Conservation (phyloP, 2,888 invertebrate genomes). For the Homarus gammarus region DNA sequence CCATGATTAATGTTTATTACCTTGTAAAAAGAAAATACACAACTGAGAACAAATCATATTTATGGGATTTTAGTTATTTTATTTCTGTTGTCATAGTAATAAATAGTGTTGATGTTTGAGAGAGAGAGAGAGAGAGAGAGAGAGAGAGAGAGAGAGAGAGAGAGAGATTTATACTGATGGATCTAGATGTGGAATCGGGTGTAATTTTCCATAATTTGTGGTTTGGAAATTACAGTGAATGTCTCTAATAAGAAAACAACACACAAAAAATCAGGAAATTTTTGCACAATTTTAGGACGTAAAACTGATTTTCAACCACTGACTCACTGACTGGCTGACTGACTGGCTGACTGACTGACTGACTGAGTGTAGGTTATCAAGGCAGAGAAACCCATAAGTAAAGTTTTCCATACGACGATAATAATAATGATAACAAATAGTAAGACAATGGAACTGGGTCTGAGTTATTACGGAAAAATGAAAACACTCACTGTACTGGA, state of each 20-base stretch:
- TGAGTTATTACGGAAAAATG: neutral
- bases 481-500: neutral
- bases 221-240: neutral
- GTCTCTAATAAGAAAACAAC: neutral
- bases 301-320: neutral
- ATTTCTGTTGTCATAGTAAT: too few relatives aligned
- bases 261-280: neutral
- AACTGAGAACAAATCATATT: too few relatives aligned
- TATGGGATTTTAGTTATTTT: too few relatives aligned
- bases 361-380: neutral
- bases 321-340: too few relatives aligned
- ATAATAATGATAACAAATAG: neutral
- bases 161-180: neutral
- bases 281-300: neutral
- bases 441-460: neutral
- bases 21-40: too few relatives aligned
- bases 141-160: too few relatives aligned
- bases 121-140: too few relatives aligned
- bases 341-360: too few relatives aligned
- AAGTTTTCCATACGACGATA: neutral
- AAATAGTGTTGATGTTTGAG: too few relatives aligned
- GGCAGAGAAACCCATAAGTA: neutral
- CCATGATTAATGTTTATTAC: too few relatives aligned
- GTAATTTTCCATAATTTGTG: neutral
- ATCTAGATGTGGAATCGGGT: neutral